Evolutionary conservation across 2,113 vertebrate genomes (phyloP), one percentile per base, ranked within the genome.

Genomic region (Strix aluco): DNA sequence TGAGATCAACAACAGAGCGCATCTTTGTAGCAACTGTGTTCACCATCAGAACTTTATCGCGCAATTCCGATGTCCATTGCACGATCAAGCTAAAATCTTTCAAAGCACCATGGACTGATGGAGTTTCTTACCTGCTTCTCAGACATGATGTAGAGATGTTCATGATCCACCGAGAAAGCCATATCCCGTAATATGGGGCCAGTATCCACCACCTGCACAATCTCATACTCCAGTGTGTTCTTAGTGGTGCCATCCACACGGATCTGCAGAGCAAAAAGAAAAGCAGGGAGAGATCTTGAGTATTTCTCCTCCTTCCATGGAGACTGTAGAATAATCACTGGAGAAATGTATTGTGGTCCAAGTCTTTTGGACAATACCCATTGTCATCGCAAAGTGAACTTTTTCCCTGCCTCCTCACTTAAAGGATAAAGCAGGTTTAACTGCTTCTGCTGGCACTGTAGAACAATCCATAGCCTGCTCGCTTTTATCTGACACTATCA

Each of bases 121-220:
- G 10, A 9, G 20, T 1, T n/a, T 44, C 99, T 98, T 94, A 99
- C 99, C 99, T 99, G 99, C 91, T 98, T 99, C 95, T 99, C 99
- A 11, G 99, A 99, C 99, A 99, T 99, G 98, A 99, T 98, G 94
- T 99, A 99, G 85, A 99, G 99, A 83, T 99, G 99, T 26, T 99
- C 98, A 1, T 99, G 98, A 91, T 99, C 99, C 58, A 98, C 95
- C 5, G 99, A 99, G 97, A 99, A 99, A 72, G 98, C 99, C 99
- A 99, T 99, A 88, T 99, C 99, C 83, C 99, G 95, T 58, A 99
- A 98, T 90, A 99, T 96, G 4, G 99, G 99, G 38, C 99, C 99
- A 0, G 96, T 98, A 46, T 99, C 99, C 80, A 99, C 99, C 63
- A 99, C 99, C 94, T 99, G 99, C 67, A 99, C 98, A 0, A 99